Base-by-base conservation (phyloP, 35 echinoderm and acorn worm species). In the Lytechinus pictus region DNA sequence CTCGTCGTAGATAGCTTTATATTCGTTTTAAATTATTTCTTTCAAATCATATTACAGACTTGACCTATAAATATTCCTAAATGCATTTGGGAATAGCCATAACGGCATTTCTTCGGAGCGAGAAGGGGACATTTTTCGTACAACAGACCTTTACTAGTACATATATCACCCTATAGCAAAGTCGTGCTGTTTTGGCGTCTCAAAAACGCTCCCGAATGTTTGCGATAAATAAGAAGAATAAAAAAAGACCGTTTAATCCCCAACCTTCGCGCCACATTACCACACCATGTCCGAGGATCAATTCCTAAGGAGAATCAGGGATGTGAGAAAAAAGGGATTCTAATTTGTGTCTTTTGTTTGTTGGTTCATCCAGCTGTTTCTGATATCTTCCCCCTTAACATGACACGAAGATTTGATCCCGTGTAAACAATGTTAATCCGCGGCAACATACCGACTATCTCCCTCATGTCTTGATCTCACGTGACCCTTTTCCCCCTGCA, bases 351-450 rank as follows among this genome's bases (percentile, higher is more conserved):
- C 66, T 79, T 79, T 79, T 79, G 66, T 79, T 79, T 79, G 66
- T 79, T 79, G 19, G 66, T 79, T 79, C 66, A 24, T 79, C 66
- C 66, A 79, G 66, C 66, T 79, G 66, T 79, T 79, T 79, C 66
- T 79, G 66, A 79, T 79, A 79, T 79, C 66, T 19, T 24, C 66
- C 66, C 61, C 19, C 66, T 44, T 79, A 79, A 79, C 66, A 79
- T 79, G 66, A 79, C 66, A 79, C 66, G 66, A 79, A 90, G 88
- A 90, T 90, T 54, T 44, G 88, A 90, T 54, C 52, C 10, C 88
- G 88, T 90, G 88, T 90, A 90, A 90, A 90, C 88, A 90, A 44
- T 90, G 88, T 90, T 90, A 90, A 90, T 90, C 88, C 88, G 52
- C 88, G 88, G 29, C 24, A 90, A 54, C 88, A 90, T 90, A 54